Percentiles rank a stretch among this genome's conserved stretches.
phyloP scores from a whole-genome alignment of 2,888 invertebrate genomes.

The Ophion slaviceki region DNA sequence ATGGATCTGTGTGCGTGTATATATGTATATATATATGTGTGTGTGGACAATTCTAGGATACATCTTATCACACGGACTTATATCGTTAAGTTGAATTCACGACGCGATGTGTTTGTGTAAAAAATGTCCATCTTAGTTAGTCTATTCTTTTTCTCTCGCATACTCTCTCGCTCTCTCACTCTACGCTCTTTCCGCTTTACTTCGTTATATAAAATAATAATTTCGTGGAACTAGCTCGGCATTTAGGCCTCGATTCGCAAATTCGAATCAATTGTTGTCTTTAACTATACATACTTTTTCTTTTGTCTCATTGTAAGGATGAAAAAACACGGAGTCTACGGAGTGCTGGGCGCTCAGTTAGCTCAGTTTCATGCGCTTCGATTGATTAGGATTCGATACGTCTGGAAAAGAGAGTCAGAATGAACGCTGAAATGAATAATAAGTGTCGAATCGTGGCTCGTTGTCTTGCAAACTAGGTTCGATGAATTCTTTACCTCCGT shows the following conservation, averaged over 20 bases:
- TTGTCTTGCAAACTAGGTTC: background rate
- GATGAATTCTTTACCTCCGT: slow-evolving; percentile 77
- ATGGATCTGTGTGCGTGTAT: background rate
- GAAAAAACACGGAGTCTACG: slow-evolving; percentile 72
- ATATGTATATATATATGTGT: slow-evolving; percentile 25
- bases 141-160: slow-evolving; percentile 53
- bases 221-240: slow-evolving; percentile 79
- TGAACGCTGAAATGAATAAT: slow-evolving; percentile 14
- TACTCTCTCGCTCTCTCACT: slow-evolving; percentile 22
- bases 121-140: slow-evolving; percentile 71
- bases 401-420: slow-evolving; percentile 72
- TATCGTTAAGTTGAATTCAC: slow-evolving; percentile 74
- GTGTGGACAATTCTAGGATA: slow-evolving; percentile 72
- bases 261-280: slow-evolving; percentile 44
- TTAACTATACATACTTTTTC: slow-evolving; percentile 41
- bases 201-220: slow-evolving; percentile 80
- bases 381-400: slow-evolving; percentile 77
- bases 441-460: slow-evolving; percentile 6
- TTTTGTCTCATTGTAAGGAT: slow-evolving; percentile 66
- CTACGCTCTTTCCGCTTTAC: slow-evolving; percentile 14
- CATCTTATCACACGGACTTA: slow-evolving; percentile 80
- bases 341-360: slow-evolving; percentile 80
- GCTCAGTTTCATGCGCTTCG: slow-evolving; percentile 82
- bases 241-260: slow-evolving; percentile 77
- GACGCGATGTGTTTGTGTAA: slow-evolving; percentile 74